phyloP scores from a whole-genome alignment of 2,888 invertebrate species.

The Trichacis sp. region DNA sequence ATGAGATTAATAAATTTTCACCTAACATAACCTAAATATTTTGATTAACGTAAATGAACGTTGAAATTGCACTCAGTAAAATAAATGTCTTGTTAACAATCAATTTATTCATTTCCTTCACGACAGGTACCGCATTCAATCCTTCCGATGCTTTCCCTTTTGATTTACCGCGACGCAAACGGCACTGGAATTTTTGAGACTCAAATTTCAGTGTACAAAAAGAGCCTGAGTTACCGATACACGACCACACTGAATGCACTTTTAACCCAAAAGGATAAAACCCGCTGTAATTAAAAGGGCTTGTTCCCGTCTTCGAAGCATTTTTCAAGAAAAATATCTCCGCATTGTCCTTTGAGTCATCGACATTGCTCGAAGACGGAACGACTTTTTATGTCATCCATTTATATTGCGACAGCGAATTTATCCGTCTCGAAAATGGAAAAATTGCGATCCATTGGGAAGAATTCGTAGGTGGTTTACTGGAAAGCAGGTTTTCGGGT shows the following conservation, averaged over 20 bases:
- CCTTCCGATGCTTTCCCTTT: slow-evolving; percentile 4
- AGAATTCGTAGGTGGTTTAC: too few relatives aligned
- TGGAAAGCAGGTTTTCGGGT: too few relatives aligned
- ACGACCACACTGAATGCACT: not conserved
- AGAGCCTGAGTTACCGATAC: not conserved
- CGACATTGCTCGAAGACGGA: not conserved
- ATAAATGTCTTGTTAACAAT: too few relatives aligned
- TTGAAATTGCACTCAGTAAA: too few relatives aligned
- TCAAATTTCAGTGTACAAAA: slow-evolving; percentile 1
- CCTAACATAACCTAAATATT: too few relatives aligned
- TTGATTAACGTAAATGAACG: too few relatives aligned
- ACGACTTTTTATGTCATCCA: not conserved
- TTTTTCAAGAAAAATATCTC: not conserved
- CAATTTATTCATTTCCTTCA: too few relatives aligned
- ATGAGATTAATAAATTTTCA: too few relatives aligned
- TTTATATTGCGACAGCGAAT: not conserved
- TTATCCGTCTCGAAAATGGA: too few relatives aligned
- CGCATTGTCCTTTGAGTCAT: not conserved
- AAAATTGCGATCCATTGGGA: too few relatives aligned
- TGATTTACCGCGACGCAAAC: slow-evolving; percentile 1
- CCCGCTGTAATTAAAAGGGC: not conserved
- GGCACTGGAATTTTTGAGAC: slow-evolving; percentile 5
- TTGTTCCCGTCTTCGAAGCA: not conserved
- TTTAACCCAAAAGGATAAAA: not conserved
- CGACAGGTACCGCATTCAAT: not conserved